A percentile compares a stretch with the other conserved stretches of the same genome.
These are phyloP conservation scores for Ancistrus triradiatus DNA, from an alignment of 2,113 vertebrate species.

Conservation along the genomic window DNA sequence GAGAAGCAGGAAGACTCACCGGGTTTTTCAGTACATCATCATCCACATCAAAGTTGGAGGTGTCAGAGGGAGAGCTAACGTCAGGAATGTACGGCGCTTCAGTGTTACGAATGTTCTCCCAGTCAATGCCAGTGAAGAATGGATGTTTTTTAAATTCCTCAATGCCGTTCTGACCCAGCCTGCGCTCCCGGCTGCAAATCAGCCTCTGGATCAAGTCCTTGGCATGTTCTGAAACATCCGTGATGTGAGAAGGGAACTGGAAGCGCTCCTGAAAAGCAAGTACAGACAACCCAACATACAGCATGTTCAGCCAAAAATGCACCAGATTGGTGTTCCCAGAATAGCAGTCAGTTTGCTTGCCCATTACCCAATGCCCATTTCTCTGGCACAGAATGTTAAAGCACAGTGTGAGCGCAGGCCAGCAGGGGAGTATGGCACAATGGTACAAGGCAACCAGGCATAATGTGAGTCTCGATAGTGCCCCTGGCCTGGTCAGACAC, in stretches of 20 bases:
- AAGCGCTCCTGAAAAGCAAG: constrained; percentile 81
- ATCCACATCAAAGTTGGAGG: constrained; percentile 96
- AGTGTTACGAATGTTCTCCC: constrained; percentile 87
- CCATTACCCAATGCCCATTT: too few species aligned
- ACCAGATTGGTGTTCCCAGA: too few species aligned
- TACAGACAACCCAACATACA: too few species aligned
- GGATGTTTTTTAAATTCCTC: constrained; percentile 88
- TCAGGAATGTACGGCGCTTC: constrained; percentile 96
- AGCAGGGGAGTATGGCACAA: too few species aligned
- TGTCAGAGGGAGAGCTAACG: constrained; percentile 96
- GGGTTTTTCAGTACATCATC: constrained; percentile 91
- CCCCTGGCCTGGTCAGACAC: too few species aligned
- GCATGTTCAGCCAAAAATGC: too few species aligned
- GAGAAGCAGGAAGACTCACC: constrained; percentile 64
- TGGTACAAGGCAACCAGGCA: too few species aligned
- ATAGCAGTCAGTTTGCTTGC: too few species aligned
- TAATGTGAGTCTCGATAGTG: too few species aligned
- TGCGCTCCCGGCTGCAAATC: constrained; percentile 85
- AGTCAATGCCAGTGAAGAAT: constrained; percentile 87
- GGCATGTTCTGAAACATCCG: constrained; percentile 89
- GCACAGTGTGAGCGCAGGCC: too few species aligned
- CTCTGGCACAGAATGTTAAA: too few species aligned
- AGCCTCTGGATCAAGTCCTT: constrained; percentile 93
- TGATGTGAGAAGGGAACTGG: constrained; percentile 89
- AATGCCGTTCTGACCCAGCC: constrained; percentile 87